Percentiles rank a stretch among this genome's conserved stretches.
Conservation (phyloP, 2,888 invertebrate species). For the Lasius fuliginosus region DNA sequence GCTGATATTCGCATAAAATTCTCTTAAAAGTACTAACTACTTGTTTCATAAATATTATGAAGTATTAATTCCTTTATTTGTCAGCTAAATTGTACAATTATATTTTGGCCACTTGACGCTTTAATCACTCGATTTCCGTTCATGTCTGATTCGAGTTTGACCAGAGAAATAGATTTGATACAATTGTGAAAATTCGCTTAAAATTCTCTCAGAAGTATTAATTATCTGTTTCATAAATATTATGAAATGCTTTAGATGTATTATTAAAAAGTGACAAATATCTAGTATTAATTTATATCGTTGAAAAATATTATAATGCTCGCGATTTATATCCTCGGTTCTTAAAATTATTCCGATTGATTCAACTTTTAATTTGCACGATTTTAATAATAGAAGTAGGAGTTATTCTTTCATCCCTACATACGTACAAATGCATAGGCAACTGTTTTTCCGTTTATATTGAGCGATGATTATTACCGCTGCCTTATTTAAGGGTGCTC, state of each 20-base stretch:
- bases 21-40: background rate
- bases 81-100: background rate
- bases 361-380: background rate
- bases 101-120: background rate
- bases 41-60: background rate
- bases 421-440: background rate
- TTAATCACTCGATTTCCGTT: background rate
- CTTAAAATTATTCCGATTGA: background rate
- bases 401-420: background rate
- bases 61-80: background rate
- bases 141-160: background rate
- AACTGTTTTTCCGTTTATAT: background rate
- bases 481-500: slow-evolving; percentile 16
- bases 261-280: background rate
- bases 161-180: slow-evolving; percentile 5
- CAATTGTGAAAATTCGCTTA: background rate
- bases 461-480: background rate
- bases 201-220: background rate
- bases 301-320: background rate
- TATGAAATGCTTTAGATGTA: background rate
- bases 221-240: background rate
- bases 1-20: background rate
- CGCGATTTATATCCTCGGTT: background rate
- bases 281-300: background rate
- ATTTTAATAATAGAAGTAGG: background rate